phyloP scores from a whole-genome alignment of 2,113 vertebrate genomes.

The Petromus typicus region DNA sequence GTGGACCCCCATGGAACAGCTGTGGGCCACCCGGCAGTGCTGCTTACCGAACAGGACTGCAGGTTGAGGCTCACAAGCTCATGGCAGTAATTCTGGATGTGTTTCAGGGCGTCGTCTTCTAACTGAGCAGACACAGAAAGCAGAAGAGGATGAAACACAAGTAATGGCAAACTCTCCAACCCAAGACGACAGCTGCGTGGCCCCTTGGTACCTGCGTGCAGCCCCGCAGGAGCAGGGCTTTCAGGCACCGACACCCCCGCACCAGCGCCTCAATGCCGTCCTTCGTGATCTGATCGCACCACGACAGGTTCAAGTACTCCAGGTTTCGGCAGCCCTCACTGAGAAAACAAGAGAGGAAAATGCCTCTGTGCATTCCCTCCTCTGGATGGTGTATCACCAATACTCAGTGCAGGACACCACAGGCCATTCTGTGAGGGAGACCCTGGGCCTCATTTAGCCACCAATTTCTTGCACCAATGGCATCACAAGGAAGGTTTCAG shows the following conservation, averaged over 20 bases:
- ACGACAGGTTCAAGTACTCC: slow-evolving; percentile 95
- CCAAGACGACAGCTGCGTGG: background rate
- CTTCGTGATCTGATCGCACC: slow-evolving; percentile 96
- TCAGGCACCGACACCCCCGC: slow-evolving; percentile 92
- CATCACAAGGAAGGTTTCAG: background rate
- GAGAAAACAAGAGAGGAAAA: slow-evolving; percentile 71
- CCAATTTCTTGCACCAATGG: background rate
- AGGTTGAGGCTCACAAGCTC: slow-evolving; percentile 95
- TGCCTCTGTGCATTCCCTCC: slow-evolving; percentile 45
- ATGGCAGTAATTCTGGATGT: slow-evolving; percentile 94
- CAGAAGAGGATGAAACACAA: background rate
- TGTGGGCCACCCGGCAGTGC: rapidly evolving
- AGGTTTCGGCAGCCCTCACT: slow-evolving; percentile 95
- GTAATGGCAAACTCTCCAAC: slow-evolving; percentile 38
- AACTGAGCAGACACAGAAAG: slow-evolving; percentile 85
- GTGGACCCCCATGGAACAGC: background rate
- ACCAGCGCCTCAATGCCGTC: slow-evolving; percentile 95
- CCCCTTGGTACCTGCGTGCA: slow-evolving; percentile 92
- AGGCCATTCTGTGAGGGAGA: background rate
- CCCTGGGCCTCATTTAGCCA: rapidly evolving
- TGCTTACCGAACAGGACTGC: slow-evolving; percentile 94
- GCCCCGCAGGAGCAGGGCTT: slow-evolving; percentile 94
- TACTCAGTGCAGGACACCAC: background rate
- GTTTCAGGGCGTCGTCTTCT: slow-evolving; percentile 94
- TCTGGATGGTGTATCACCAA: background rate